Conservation (phyloP, 2,888 invertebrate genomes). For the Thereva unica region DNA sequence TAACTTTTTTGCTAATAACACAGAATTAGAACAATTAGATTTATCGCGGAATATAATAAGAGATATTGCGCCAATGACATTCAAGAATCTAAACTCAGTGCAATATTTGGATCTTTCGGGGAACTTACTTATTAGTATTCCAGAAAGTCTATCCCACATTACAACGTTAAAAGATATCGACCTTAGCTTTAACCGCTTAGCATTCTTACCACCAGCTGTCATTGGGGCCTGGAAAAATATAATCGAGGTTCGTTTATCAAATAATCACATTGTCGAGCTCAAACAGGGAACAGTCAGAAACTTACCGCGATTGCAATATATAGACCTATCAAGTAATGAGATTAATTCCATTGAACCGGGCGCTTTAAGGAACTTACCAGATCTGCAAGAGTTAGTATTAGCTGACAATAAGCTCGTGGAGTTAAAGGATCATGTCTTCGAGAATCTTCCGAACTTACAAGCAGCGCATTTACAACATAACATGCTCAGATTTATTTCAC, state of each 20-base stretch:
- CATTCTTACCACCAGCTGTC: conserved; percentile 69
- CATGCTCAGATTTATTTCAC: conserved; percentile 71
- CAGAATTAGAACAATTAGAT: conserved; percentile 68
- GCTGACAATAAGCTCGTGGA: conserved; percentile 75
- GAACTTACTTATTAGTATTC: conserved; percentile 74
- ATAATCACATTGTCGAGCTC: conserved; percentile 74
- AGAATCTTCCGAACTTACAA: conserved; percentile 68
- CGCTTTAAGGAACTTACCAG: conserved; percentile 71
- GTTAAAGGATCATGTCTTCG: conserved; percentile 75
- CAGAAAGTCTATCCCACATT: conserved; percentile 70
- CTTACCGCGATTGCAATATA: conserved; percentile 69
- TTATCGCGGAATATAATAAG: conserved; percentile 76
- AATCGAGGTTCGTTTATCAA: conserved; percentile 71
- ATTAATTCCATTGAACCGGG: conserved; percentile 74
- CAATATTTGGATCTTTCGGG: conserved; percentile 77
- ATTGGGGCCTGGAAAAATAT: conserved; percentile 72
- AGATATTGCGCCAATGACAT: conserved; percentile 67
- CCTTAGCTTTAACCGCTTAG: conserved; percentile 76
- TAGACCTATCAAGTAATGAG: conserved; percentile 82
- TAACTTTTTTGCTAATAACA: conserved; percentile 69
- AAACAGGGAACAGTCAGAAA: conserved; percentile 73
- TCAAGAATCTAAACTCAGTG: conserved; percentile 68
- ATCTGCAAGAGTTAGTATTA: conserved; percentile 69
- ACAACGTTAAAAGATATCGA: conserved; percentile 73
- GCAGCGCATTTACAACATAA: conserved; percentile 80